Conservation (phyloP, 2,888 invertebrate species). For the Pollenia amentaria region DNA sequence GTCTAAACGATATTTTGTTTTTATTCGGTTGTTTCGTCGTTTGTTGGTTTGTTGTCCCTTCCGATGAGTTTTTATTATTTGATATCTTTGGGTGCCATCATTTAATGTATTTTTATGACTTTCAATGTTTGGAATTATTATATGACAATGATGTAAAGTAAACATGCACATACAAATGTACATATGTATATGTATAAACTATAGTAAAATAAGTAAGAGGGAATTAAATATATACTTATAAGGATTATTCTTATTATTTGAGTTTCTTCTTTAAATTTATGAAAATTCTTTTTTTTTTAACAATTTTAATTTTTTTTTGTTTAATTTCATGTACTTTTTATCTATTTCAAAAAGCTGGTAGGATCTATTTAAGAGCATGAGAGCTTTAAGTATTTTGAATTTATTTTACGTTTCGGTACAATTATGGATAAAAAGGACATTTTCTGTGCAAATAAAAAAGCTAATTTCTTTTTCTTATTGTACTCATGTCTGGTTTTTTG, state of each 20-base stretch:
- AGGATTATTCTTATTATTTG: not conserved
- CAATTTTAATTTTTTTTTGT: too few relatives aligned
- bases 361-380: too few relatives aligned
- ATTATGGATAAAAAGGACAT: too few relatives aligned
- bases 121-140: conserved; percentile 66
- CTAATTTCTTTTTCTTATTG: conserved; percentile 44
- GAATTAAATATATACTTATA: not conserved
- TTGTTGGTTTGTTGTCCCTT: conserved; percentile 43
- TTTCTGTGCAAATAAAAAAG: too few relatives aligned
- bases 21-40: conserved; percentile 63
- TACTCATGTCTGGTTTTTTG: conserved; percentile 34
- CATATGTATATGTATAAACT: not conserved
- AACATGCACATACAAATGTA: conserved; percentile 24
- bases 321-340: too few relatives aligned
- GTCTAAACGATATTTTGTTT: conserved; percentile 74
- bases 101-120: conserved; percentile 78
- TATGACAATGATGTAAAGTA: conserved; percentile 54
- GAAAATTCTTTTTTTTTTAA: too few relatives aligned
- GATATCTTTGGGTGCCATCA: conserved; percentile 81
- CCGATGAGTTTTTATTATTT: conserved; percentile 75
- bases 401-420: too few relatives aligned
- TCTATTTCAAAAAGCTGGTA: too few relatives aligned
- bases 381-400: not conserved
- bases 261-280: not conserved
- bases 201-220: not conserved